Conservation (phyloP, 2,888 invertebrate genomes). For the Andrena chrysosceles region DNA sequence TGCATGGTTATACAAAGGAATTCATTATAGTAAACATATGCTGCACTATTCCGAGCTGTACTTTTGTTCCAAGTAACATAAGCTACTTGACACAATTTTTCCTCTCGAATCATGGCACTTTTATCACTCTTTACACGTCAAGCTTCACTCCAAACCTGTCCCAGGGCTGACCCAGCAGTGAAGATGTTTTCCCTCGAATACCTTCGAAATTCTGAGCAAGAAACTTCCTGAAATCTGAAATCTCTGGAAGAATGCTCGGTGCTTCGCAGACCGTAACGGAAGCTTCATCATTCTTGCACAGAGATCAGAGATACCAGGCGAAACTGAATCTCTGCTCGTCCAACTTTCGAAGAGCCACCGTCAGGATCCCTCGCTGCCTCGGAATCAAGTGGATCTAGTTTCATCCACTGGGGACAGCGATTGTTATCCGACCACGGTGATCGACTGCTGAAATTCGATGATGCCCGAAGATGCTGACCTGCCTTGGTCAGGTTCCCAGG, state of each 20-base stretch:
- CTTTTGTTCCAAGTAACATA: no score
- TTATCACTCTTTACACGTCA: no score
- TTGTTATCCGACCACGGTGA: slow-evolving; percentile 18
- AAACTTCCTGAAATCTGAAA: no score
- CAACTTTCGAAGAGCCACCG: slow-evolving; percentile 23
- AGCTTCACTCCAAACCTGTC: no score
- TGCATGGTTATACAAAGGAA: no score
- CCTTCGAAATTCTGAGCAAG: no score
- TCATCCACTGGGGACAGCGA: slow-evolving; percentile 41
- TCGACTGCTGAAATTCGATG: slow-evolving; percentile 38
- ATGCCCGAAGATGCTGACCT: slow-evolving; percentile 3
- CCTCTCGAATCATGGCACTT: no score
- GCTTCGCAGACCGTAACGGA: not conserved
- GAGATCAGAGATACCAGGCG: slow-evolving; percentile 29
- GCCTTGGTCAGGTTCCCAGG: not conserved
- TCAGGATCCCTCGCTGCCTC: slow-evolving; percentile 4
- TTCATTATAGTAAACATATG: no score
- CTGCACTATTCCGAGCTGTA: no score
- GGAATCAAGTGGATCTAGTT: slow-evolving; percentile 43
- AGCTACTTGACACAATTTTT: no score
- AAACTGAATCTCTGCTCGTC: slow-evolving; percentile 1
- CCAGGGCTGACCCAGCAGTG: no score
- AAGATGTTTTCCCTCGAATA: no score
- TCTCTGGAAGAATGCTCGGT: not conserved
- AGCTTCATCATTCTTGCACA: not conserved